These are phyloP conservation scores for Priocnemis perturbator DNA, from an alignment of 2,888 invertebrate species.

Conservation along the genomic window DNA sequence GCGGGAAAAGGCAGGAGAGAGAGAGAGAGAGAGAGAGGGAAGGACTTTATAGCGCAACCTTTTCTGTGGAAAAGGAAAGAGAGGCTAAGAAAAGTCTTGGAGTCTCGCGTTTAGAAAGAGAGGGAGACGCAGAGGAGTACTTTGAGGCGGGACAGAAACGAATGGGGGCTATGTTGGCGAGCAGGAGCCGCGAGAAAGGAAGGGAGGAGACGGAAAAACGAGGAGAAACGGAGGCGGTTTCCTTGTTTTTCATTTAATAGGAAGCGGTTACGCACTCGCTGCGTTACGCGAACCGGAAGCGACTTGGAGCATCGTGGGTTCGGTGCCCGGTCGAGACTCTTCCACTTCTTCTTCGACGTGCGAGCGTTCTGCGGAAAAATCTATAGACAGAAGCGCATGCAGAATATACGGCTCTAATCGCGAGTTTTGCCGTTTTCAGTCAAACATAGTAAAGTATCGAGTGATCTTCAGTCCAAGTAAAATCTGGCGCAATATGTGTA, in stretches of 20 bases:
- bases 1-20: not conserved
- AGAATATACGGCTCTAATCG: not conserved
- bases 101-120: not conserved
- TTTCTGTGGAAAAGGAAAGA: too few species aligned
- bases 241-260: constrained; percentile 48
- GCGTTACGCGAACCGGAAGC: constrained; percentile 64
- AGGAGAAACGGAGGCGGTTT: constrained; percentile 3
- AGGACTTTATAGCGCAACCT: too few species aligned
- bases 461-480: too few species aligned
- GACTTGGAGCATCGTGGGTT: constrained; percentile 52
- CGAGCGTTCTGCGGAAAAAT: constrained; percentile 20
- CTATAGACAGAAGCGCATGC: too few species aligned
- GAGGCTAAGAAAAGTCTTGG: too few species aligned
- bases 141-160: too few species aligned
- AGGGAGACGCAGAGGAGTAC: too few species aligned
- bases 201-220: not conserved
- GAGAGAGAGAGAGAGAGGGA: not conserved
- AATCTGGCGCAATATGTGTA: too few species aligned
- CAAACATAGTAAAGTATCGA: too few species aligned
- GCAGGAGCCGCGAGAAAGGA: not conserved
- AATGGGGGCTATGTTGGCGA: too few species aligned
- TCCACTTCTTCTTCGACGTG: constrained; percentile 46
- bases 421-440: too few species aligned
- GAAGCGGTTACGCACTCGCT: constrained; percentile 62
- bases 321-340: constrained; percentile 56